Base-by-base conservation (phyloP, 1,140 invertebrate species). In the Chironomus striatipennis region DNA sequence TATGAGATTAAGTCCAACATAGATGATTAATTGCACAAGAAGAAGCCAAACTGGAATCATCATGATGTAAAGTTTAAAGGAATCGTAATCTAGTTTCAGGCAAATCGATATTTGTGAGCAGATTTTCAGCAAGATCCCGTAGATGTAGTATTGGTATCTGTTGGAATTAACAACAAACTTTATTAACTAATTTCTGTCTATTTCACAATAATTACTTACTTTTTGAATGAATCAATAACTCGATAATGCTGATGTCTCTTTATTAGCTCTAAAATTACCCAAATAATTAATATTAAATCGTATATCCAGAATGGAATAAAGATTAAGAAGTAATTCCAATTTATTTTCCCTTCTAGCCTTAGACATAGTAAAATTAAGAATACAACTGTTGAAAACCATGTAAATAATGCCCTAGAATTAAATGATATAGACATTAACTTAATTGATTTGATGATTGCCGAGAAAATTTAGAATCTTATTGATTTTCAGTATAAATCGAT, bases 11-110 rank as follows among this genome's bases (percentile, higher is more conserved):
- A 70, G 65, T 20, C 65, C 18, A 3, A 70, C 65, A 21, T 70
- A 70, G 7, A 70, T 18, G 3, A 70, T 70, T 5, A 70, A 17
- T 70, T 70, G 65, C 0, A 70, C 18, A 7, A 70, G 18, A 6
- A 70, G 20, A 20, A 70, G n/a, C 65, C 65, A 70, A 70, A 70
- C 18, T 20, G 65, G 65, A 70, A 70, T 70, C 65, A 70, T 70
- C 65, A 70, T 70, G 18, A 70, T 70, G 65, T 70, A 70, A 21
- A 70, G 65, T 70, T 70, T 70, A 10, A 70, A 70, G 6, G 20
- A 6, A 70, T 20, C 10, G 18, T 70, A 70, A 12, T 70, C 65
- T 2, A 70, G 65, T 21, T 70, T 70, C 20, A 70, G 18, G 20
- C 65, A 70, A 70, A 70, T 70, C 18, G 65, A 18, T 18, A 70